Base-by-base conservation (phyloP, 1,140 invertebrate genomes). In the Saccostrea cuccullata region DNA sequence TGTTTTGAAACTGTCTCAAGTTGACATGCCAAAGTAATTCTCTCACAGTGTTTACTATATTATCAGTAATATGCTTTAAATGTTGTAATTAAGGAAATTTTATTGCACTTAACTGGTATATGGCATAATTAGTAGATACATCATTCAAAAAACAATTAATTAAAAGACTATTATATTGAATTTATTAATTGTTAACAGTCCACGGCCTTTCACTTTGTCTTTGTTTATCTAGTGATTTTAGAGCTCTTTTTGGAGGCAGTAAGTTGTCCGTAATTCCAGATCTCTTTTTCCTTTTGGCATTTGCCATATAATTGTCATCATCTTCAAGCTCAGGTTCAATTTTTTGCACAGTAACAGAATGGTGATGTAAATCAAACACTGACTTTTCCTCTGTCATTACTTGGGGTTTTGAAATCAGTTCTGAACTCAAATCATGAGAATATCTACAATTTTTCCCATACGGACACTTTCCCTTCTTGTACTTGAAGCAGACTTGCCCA, bases 371-470 rank as follows among this genome's bases (percentile, higher is more conserved):
- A 64, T 70, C 55, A 26, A 67, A 36, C 13, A 17, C 84, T 11
- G 55, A 23, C 20, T 56, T 84, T n/a, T 77, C 60, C 30, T 84
- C 87, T 30, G 60, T 84, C 47, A 64, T 36, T 85, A 64, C 55
- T 88, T 20, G 36, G 20, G 64, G 23, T 73, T 84, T 87, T 56
- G 77, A n/a, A 60, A 90, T 89, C 70, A 89, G 55, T 20, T 84
- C 77, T 77, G 89, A 73, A 60, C 98, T 98, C 0, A 97, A 97
- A 92, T 98, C 98, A 95, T 99, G 98, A 3, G 97, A 98, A 95
- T 97, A 99, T 87, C 97, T 97, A 93, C 98, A 99, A 90, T 98
- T 98, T 91, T 98, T 97, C 8, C 98, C 98, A 95, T 98, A 98
- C 56, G 97, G 96, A 94, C 98, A 99, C 26, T 97, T 96, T 9